Base-by-base conservation (phyloP, 2,113 vertebrate genomes). In the Petrocephalus zakoni region DNA sequence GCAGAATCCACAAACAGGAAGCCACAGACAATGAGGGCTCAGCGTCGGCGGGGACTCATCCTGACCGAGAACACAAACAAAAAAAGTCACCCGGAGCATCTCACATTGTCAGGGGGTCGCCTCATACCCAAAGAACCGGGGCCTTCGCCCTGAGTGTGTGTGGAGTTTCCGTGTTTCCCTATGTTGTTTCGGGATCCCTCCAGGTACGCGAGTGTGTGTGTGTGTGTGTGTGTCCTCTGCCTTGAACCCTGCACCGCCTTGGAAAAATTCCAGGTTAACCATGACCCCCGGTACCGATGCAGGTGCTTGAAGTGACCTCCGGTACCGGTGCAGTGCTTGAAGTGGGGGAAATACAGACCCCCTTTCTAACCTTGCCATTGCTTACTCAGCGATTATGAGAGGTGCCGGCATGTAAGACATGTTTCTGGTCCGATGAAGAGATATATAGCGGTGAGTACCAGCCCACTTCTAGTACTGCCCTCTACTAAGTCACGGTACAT, bases 1-100 rank as follows among this genome's bases (percentile, higher is more conserved):
- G 34, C 46, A 72, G n/a, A 42, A 61, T 68, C 51, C 68, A 8
- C 64, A 68, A 55, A 88, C 87, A 88, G 87, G 87, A 88, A 88
- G 87, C 72, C 34, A 15, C 22, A 25, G 22, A 88, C 87, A 88
- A 88, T 81, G 72, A 34, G 42, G 42, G 42, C 72, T 37, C 51
- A 25, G 19, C 19, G 34, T 51, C 17, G 29, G 19, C 55, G n/a
- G 10, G 8, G 21, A 37, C 42, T 22, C 72, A 58, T 88, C 51
- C 68, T 17, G n/a, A 34, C n/a, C 25, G 52, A 37, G 55, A 88
- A 53, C 19, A 37, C 51, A 87, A 87, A 82, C 87, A 82, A 75
- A 82, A 19, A 19, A 46, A 34, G 51, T 49, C 37, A n/a, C 46
- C 49, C 46, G 17, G 29, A 34, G 72, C 72, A 78, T 78, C 34